Percentiles rank a stretch among this genome's conserved stretches.
These are phyloP conservation scores for Folsomia manolachei DNA, from an alignment of 2,888 invertebrate species.

Conservation along the genomic window DNA sequence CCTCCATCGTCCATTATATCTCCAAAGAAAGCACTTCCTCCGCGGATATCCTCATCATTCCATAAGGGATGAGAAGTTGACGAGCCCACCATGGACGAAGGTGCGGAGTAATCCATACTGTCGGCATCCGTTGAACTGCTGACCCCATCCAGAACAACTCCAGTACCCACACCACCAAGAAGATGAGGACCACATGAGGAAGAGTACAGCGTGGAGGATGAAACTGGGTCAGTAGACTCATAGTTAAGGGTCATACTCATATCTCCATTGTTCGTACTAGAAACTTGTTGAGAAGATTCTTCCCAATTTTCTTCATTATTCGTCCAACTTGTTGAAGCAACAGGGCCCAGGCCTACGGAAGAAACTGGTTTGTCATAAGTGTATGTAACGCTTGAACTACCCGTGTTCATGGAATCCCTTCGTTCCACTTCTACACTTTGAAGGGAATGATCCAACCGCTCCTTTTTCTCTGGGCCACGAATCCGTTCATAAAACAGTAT, in stretches of 20 bases:
- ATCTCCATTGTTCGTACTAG: constrained; percentile 3
- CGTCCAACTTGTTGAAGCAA: background rate
- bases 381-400: background rate
- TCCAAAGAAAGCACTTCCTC: background rate
- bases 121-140: constrained; percentile 10
- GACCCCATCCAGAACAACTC: background rate
- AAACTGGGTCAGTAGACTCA: background rate
- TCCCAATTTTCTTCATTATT: background rate
- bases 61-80: background rate
- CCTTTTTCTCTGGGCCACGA: constrained; percentile 46
- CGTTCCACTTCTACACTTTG: background rate
- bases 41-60: background rate
- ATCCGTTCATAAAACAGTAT: constrained; percentile 94
- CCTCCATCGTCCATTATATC: background rate
- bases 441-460: constrained; percentile 20
- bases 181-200: constrained; percentile 1
- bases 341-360: background rate
- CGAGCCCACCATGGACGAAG: background rate
- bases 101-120: constrained; percentile 5
- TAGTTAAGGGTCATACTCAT: constrained; percentile 1
- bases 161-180: background rate
- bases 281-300: constrained; percentile 2
- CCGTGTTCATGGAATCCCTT: background rate
- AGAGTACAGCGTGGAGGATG: background rate
- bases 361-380: constrained; percentile 6